Conservation (phyloP, 2,888 invertebrate species). For the Silvanus unidentatus region DNA sequence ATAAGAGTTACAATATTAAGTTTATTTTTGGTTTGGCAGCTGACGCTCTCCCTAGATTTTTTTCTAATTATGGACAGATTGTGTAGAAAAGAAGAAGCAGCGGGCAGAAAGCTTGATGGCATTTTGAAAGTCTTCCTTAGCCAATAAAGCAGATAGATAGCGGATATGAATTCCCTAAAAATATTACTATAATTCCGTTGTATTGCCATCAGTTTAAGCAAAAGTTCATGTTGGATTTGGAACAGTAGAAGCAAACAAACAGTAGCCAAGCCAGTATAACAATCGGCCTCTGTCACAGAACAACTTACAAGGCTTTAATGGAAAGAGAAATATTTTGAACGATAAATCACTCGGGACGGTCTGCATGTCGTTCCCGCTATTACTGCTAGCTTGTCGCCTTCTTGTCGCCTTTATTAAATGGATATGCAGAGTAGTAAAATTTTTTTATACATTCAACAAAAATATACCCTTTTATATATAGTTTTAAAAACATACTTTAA, state of each 20-base stretch:
- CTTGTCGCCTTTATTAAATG: slow-evolving; percentile 9
- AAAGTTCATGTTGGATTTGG: not conserved
- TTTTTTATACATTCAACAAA: slow-evolving; percentile 1
- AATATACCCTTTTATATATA: not conserved
- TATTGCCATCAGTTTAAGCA: not conserved
- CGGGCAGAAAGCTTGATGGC: slow-evolving; percentile 30
- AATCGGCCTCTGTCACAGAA: slow-evolving; percentile 3
- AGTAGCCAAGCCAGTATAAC: not conserved
- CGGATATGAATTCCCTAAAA: slow-evolving; percentile 23
- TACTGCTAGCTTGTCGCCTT: slow-evolving; percentile 8
- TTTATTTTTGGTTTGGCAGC: slow-evolving; percentile 27
- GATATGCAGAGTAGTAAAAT: slow-evolving; percentile 6
- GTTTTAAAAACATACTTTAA: not conserved
- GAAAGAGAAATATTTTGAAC: slow-evolving; percentile 5
- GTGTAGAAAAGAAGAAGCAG: slow-evolving; percentile 22
- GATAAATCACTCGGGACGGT: slow-evolving; percentile 7
- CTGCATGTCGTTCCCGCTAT: slow-evolving; percentile 7
- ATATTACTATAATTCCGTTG: slow-evolving; percentile 20
- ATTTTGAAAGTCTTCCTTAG: slow-evolving; percentile 34
- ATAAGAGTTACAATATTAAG: slow-evolving; percentile 20
- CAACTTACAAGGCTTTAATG: slow-evolving; percentile 4
- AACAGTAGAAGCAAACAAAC: not conserved
- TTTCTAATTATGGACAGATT: slow-evolving; percentile 36
- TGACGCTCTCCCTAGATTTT: slow-evolving; percentile 24
- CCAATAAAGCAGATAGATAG: slow-evolving; percentile 29